Base-by-base conservation (phyloP, 2,113 vertebrate genomes). In the Misgurnus mizolepis region DNA sequence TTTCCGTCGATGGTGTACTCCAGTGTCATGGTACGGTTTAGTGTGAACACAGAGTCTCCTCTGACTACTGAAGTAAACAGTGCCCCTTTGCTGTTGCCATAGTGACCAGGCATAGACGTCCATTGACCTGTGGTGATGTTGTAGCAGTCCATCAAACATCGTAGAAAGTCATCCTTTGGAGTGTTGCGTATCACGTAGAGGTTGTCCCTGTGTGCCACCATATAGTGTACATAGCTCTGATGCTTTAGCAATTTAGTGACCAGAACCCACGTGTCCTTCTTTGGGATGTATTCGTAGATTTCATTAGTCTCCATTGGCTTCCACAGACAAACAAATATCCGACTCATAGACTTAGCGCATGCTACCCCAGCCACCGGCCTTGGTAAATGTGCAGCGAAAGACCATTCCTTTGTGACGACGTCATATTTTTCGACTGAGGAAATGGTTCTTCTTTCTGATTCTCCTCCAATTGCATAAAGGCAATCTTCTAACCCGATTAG, bases 301-400 rank as follows among this genome's bases (percentile, higher is more conserved):
- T 96, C 85, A 0, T 95, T 98, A 77, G 94, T 92, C 67, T 96
- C 97, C 0, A 94, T 92, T 0, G 95, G 95, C 45, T 90, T 94
- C 97, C 97, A 98, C 6, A 98, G 88, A 61, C 95, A 95, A 40
- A 97, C 91, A 0, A 98, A 99, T 75, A 97, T 94, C 84, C 95
- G 92, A 22, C 92, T 94, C 86, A 95, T 87, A 9, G 95, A 89
- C 49, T 94, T 91, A 39, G 96, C 86, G 0, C 94, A 95, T 6
- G 94, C 93, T 0, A 93, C 93, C 0, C 92, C 93, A 0, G 95
- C 86, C 0, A 93, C 92, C 0, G 95, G 91, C 80, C 93, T 93
- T 0, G 96, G 96, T 45, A 99, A 89, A 56, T 94, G 89, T 0
- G 95, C 92, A 40, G 91, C 83, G 0, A 94, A 95, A 0, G 86